Conservation (phyloP, 1,140 invertebrate genomes). For the Paracyclopina nana region DNA sequence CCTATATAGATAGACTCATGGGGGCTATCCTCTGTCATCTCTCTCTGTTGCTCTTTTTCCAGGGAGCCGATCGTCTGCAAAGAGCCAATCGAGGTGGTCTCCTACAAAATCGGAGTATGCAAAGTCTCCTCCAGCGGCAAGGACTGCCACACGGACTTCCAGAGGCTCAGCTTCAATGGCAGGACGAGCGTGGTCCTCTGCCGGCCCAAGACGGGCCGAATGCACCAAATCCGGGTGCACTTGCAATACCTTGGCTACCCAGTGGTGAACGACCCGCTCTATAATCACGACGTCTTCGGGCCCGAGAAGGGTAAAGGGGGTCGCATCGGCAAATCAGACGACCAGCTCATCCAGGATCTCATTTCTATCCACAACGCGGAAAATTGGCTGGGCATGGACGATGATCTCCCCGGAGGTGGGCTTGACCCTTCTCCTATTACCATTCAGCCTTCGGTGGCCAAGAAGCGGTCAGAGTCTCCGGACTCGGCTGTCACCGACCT, state of each 20-base stretch:
- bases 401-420: constrained; percentile 34
- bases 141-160: constrained; percentile 68
- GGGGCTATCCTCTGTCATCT: too few relatives aligned
- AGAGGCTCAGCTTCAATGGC: constrained; percentile 57
- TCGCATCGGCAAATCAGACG: constrained; percentile 68
- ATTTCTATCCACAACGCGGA: constrained; percentile 79
- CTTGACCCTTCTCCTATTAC: too few relatives aligned
- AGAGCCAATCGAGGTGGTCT: constrained; percentile 78
- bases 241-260: constrained; percentile 85
- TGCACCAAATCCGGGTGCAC: constrained; percentile 96
- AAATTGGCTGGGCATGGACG: constrained; percentile 76
- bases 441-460: too few relatives aligned
- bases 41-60: constrained; percentile 24
- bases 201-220: constrained; percentile 77
- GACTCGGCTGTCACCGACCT: background rate
- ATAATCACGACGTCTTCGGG: constrained; percentile 78
- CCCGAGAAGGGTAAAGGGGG: constrained; percentile 80
- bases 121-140: constrained; percentile 75
- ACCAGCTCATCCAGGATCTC: constrained; percentile 64
- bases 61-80: constrained; percentile 60
- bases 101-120: constrained; percentile 85
- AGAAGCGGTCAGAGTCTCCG: too few relatives aligned
- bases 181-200: constrained; percentile 80
- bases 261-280: constrained; percentile 87
- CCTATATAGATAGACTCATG: too few relatives aligned